These are phyloP conservation scores for Shinisaurus crocodilurus DNA, from an alignment of 2,113 vertebrate genomes.

Conservation along the genomic window DNA sequence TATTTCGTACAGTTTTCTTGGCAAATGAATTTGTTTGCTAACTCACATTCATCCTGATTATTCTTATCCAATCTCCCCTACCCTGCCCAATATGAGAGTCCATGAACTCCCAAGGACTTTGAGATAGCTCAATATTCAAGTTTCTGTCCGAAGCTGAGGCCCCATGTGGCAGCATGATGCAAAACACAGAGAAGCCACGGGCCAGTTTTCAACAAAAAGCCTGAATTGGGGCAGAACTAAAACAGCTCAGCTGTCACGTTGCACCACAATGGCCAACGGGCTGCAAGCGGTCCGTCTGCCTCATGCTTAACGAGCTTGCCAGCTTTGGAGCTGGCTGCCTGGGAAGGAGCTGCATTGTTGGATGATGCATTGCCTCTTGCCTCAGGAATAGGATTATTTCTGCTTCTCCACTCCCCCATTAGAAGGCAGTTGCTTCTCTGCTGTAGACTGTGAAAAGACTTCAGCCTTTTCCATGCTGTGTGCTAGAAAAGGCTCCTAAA, in stretches of 20 bases:
- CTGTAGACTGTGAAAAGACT: neutral
- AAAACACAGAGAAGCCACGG: conserved; percentile 50
- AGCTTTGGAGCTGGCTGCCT: conserved; percentile 54
- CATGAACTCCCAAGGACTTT: neutral
- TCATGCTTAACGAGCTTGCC: conserved; percentile 55
- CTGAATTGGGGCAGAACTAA: conserved; percentile 73
- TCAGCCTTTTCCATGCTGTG: conserved; percentile 16
- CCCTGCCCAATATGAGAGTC: neutral
- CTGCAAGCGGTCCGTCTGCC: conserved; percentile 58
- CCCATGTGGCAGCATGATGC: conserved; percentile 39
- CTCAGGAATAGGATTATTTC: conserved; percentile 59
- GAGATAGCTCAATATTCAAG: conserved; percentile 24
- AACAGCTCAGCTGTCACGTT: conserved; percentile 65
- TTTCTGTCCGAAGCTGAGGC: conserved; percentile 44
- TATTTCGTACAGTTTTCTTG: neutral
- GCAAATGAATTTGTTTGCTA: neutral
- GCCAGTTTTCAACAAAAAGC: conserved; percentile 53
- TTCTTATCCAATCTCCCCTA: conserved; percentile 29
- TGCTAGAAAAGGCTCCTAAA: conserved; percentile 34
- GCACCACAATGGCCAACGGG: conserved; percentile 51
- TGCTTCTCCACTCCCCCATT: conserved; percentile 48
- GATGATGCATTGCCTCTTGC: conserved; percentile 61
- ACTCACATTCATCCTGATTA: neutral
- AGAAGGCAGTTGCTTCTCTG: conserved; percentile 44
- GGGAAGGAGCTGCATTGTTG: conserved; percentile 60